phyloP scores from a whole-genome alignment of 2,888 invertebrate species.

The Ophioninae sp. region DNA sequence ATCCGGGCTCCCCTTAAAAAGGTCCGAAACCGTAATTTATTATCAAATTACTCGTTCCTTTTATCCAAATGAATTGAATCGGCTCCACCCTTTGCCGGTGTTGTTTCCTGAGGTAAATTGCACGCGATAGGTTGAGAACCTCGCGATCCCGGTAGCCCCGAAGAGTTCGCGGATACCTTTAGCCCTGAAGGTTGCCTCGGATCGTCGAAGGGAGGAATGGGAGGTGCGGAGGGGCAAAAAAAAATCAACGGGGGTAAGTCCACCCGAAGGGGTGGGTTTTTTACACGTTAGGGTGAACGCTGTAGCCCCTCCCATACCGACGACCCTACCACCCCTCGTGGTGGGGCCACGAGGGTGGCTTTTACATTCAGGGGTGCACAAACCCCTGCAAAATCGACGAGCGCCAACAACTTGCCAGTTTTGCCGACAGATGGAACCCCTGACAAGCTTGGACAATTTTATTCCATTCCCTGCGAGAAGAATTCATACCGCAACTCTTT shows the following conservation, averaged over 20 bases:
- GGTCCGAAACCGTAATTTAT: slow-evolving; percentile 8
- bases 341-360: slow-evolving; percentile 64
- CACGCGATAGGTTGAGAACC: slow-evolving; percentile 47
- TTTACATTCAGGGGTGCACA: slow-evolving; percentile 73
- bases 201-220: slow-evolving; percentile 67
- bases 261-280: slow-evolving; percentile 63
- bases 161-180: slow-evolving; percentile 25
- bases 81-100: slow-evolving; percentile 15
- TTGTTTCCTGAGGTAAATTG: neutral
- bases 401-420: slow-evolving; percentile 66
- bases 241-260: slow-evolving; percentile 33
- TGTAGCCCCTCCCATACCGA: slow-evolving; percentile 58
- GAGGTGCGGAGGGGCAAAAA: slow-evolving; percentile 66
- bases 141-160: slow-evolving; percentile 18
- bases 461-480: neutral
- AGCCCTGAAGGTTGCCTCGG: slow-evolving; percentile 53
- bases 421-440: slow-evolving; percentile 72
- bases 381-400: slow-evolving; percentile 57
- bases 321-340: neutral
- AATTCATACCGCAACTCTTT: neutral
- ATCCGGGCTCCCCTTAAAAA: neutral
- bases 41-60: slow-evolving; percentile 24
- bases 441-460: slow-evolving; percentile 22
- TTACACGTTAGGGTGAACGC: slow-evolving; percentile 59
- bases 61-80: slow-evolving; percentile 21